Evolutionary conservation across 1,140 invertebrate species (phyloP).

Genomic region (Muscidifurax raptorellus): DNA sequence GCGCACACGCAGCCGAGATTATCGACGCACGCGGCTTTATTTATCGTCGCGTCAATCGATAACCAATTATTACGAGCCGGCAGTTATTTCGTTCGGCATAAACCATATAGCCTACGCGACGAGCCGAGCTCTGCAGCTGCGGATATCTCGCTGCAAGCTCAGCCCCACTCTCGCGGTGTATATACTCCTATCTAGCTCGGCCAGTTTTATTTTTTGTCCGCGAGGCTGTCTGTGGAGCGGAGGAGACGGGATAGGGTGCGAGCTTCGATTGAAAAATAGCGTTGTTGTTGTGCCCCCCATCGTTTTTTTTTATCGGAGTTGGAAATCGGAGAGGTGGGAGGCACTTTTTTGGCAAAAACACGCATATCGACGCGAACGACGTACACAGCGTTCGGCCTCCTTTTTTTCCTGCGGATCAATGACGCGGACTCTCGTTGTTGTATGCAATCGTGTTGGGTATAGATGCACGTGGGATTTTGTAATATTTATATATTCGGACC

Average conservation of each 20-base stretch:
- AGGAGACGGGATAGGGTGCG: background rate
- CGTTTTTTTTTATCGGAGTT: background rate
- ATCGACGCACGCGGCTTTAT: slow-evolving; percentile 9
- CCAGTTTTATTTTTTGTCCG: background rate
- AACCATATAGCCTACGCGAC: slow-evolving; percentile 18
- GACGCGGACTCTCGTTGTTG: background rate
- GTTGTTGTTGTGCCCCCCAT: background rate
- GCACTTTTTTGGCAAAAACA: background rate
- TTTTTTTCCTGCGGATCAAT: slow-evolving; percentile 26
- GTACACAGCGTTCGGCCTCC: background rate
- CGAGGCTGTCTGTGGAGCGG: background rate
- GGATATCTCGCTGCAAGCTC: slow-evolving; percentile 6
- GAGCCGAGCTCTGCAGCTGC: background rate
- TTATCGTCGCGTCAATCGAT: slow-evolving; percentile 55
- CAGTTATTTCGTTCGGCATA: slow-evolving; percentile 54
- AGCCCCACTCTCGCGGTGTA: background rate
- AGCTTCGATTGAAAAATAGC: slow-evolving; percentile 30
- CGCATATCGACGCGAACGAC: slow-evolving; percentile 7
- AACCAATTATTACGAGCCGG: slow-evolving; percentile 58
- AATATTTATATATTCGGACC: slow-evolving; percentile 15
- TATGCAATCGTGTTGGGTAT: background rate
- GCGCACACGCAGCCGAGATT: background rate
- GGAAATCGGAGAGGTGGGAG: background rate
- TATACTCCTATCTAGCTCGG: background rate
- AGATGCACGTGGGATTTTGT: background rate